Evolutionary conservation across 2,888 invertebrate genomes (phyloP).

Genomic region (Aromia moschata): DNA sequence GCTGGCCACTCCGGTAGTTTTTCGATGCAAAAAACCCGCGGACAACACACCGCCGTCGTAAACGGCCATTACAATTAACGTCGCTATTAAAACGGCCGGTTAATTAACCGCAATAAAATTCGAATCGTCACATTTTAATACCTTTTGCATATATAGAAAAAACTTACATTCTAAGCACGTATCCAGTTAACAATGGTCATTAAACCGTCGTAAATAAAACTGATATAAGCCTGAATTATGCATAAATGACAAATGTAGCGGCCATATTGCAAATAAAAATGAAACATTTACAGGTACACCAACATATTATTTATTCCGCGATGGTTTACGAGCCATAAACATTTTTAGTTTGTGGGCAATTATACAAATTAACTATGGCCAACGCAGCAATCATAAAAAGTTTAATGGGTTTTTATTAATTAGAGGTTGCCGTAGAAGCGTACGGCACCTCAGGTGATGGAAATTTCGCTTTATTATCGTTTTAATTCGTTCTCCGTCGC

Average conservation of each 20-base stretch:
- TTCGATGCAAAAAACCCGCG: too few species aligned
- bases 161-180: slow-evolving; percentile 46
- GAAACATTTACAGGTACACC: slow-evolving; percentile 53
- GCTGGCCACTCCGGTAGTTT: too few species aligned
- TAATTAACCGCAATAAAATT: slow-evolving; percentile 28
- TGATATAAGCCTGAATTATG: slow-evolving; percentile 50
- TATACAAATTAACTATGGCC: slow-evolving; percentile 59
- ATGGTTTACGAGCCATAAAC: slow-evolving; percentile 58
- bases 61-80: slow-evolving; percentile 1
- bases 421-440: slow-evolving; percentile 43
- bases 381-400: slow-evolving; percentile 48
- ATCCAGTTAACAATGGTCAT: slow-evolving; percentile 49
- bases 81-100: not conserved
- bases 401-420: slow-evolving; percentile 56
- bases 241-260: slow-evolving; percentile 54
- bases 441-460: slow-evolving; percentile 40
- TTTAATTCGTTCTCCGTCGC: not conserved
- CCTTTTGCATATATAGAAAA: slow-evolving; percentile 29
- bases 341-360: slow-evolving; percentile 59
- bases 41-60: too few species aligned
- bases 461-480: slow-evolving; percentile 32
- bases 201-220: slow-evolving; percentile 48
- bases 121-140: slow-evolving; percentile 18
- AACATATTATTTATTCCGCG: slow-evolving; percentile 59
- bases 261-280: slow-evolving; percentile 55